Evolutionary conservation across 2,888 invertebrate species (phyloP).

Genomic region (Herminia tarsipennalis): DNA sequence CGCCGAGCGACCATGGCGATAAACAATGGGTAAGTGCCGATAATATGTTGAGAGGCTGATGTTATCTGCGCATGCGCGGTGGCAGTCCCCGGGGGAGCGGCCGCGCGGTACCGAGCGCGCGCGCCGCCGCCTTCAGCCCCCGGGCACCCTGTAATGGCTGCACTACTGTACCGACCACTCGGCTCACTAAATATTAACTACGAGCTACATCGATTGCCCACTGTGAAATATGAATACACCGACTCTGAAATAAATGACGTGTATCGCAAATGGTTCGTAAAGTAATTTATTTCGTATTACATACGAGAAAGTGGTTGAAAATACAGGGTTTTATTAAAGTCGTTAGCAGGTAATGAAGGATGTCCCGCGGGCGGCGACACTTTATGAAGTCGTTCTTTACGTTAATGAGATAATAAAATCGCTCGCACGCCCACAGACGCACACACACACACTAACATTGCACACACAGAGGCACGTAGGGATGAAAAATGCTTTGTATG

Average conservation of each 20-base stretch:
- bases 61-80: conserved; percentile 61
- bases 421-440: conserved; percentile 48
- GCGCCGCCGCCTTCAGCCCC: conserved; percentile 36
- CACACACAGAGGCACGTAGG: not conserved
- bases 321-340: conserved; percentile 72
- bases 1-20: conserved; percentile 24
- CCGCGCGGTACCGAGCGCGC: conserved; percentile 14
- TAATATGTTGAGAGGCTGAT: conserved; percentile 53
- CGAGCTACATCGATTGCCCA: conserved; percentile 42
- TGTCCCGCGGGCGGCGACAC: conserved; percentile 76
- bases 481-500: not conserved
- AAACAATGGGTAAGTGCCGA: conserved; percentile 44
- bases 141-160: conserved; percentile 62
- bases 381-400: conserved; percentile 79
- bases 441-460: not conserved
- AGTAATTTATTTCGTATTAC: not conserved
- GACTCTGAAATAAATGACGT: conserved; percentile 37
- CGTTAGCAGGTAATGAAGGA: conserved; percentile 76
- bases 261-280: conserved; percentile 24
- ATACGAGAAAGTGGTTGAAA: conserved; percentile 48
- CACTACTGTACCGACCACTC: conserved; percentile 19
- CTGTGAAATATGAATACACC: not conserved
- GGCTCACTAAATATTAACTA: not conserved
- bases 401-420: conserved; percentile 78
- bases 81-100: conserved; percentile 68